Evolutionary conservation across 2,888 invertebrate species (phyloP).

Genomic region (Xanthorhoe designata): DNA sequence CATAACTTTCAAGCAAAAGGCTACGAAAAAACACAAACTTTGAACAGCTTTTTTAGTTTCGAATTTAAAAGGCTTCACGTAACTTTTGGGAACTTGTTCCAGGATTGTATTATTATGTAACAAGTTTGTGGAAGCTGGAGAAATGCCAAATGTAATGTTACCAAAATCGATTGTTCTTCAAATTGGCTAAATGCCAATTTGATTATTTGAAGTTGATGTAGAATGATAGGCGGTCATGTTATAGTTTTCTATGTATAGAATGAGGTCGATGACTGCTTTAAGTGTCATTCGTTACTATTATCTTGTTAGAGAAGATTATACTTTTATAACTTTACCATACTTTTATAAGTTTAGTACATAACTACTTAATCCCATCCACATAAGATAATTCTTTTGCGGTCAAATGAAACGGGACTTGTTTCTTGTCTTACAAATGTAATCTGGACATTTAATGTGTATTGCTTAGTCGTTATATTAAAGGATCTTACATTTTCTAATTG

Average conservation of each 20-base stretch:
- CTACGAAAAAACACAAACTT: neutral
- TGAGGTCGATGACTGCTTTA: conserved; percentile 30
- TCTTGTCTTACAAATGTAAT: too few species aligned
- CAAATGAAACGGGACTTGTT: too few species aligned
- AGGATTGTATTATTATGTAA: conserved; percentile 48
- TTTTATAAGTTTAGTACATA: neutral
- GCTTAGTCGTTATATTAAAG: too few species aligned
- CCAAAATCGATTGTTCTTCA: conserved; percentile 49
- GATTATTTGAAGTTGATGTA: conserved; percentile 24
- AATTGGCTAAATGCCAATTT: conserved; percentile 54
- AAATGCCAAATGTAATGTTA: conserved; percentile 56
- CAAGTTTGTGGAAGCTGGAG: conserved; percentile 54
- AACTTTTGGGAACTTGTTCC: conserved; percentile 33
- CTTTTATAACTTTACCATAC: neutral
- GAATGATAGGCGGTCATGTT: neutral
- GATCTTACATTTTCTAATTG: too few species aligned
- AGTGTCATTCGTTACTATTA: neutral
- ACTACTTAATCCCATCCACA: neutral
- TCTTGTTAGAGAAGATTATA: neutral
- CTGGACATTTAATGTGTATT: too few species aligned
- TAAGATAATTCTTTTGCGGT: too few species aligned
- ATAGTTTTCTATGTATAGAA: conserved; percentile 35
- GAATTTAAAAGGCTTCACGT: conserved; percentile 17
- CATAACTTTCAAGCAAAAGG: neutral
- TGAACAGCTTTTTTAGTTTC: neutral